A percentile compares a stretch with the other conserved stretches of the same genome.
Evolutionary conservation across 1,140 invertebrate species (phyloP).

Genomic region (Lasioglossum baleicum): DNA sequence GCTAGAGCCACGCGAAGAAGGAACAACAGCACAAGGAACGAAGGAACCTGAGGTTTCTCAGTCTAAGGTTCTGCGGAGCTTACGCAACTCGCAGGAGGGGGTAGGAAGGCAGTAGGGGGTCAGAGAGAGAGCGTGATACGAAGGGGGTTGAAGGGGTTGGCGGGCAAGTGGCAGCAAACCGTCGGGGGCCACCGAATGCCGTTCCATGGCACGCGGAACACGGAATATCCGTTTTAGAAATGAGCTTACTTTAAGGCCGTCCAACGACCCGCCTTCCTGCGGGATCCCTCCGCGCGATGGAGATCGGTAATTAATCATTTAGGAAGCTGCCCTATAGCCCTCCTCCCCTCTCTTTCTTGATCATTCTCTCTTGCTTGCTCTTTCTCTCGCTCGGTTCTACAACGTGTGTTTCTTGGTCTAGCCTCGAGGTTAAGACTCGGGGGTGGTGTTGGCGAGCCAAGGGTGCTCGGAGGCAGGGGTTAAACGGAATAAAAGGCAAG

Average conservation of each 20-base stretch:
- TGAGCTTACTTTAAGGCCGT: conserved; percentile 70
- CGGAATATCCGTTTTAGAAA: conserved; percentile 77
- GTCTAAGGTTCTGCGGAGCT: conserved; percentile 8
- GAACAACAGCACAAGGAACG: conserved; percentile 4
- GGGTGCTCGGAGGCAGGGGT: conserved; percentile 51
- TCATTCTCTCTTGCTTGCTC: neutral
- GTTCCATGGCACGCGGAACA: conserved; percentile 72
- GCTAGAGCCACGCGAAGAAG: conserved; percentile 32
- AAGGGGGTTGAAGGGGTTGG: conserved; percentile 39
- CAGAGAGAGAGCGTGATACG: conserved; percentile 21
- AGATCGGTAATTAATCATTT: conserved; percentile 79
- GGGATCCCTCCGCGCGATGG: conserved; percentile 66
- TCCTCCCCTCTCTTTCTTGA: neutral
- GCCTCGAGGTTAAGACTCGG: conserved; percentile 28
- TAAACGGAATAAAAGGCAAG: conserved; percentile 73
- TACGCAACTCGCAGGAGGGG: conserved; percentile 33
- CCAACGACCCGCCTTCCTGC: conserved; percentile 50
- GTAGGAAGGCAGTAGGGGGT: too few species aligned
- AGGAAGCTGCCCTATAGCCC: conserved; percentile 53
- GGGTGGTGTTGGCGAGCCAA: conserved; percentile 21
- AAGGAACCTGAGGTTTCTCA: conserved; percentile 7
- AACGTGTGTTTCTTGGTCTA: too few species aligned
- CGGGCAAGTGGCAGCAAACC: conserved; percentile 62
- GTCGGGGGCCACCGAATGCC: conserved; percentile 59
- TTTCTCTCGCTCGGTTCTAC: neutral